These are phyloP conservation scores for Heliconius hermathena DNA, from an alignment of 1,140 invertebrate species.

Conservation along the genomic window DNA sequence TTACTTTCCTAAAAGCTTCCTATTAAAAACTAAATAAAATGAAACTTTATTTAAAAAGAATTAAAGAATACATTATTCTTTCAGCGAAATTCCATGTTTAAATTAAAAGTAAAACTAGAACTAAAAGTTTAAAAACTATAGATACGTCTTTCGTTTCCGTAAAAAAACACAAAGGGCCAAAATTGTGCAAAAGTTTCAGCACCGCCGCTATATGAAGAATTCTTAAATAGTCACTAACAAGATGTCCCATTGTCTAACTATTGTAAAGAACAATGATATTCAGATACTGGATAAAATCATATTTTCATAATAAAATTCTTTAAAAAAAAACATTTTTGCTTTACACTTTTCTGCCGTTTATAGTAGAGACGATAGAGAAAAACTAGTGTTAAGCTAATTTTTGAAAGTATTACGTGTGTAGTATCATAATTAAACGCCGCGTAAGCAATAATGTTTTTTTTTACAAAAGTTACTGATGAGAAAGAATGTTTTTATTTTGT, in stretches of 20 bases:
- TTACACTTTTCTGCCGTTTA: too few species aligned
- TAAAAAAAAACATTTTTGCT: too few species aligned
- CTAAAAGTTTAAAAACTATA: slow-evolving; percentile 5
- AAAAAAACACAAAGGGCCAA: slow-evolving; percentile 5
- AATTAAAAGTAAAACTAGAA: not conserved
- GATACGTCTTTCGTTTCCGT: not conserved
- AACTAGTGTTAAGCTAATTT: too few species aligned
- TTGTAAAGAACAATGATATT: not conserved
- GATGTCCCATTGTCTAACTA: slow-evolving; percentile 10
- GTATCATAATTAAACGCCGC: too few species aligned
- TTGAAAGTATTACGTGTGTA: too few species aligned
- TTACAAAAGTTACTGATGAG: too few species aligned
- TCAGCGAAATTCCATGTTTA: not conserved
- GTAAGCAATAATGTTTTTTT: too few species aligned
- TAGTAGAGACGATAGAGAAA: too few species aligned
- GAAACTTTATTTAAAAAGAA: too few species aligned
- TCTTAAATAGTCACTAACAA: slow-evolving; percentile 14
- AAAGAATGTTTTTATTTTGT: too few species aligned
- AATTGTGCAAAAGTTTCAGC: slow-evolving; percentile 6
- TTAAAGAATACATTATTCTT: not conserved
- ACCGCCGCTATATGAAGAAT: slow-evolving; percentile 10
- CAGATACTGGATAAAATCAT: not conserved
- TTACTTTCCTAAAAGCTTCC: too few species aligned
- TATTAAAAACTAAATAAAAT: too few species aligned
- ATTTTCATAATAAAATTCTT: not conserved